Conservation (phyloP, 2,113 vertebrate genomes). For the Eupsittula cactorum region DNA sequence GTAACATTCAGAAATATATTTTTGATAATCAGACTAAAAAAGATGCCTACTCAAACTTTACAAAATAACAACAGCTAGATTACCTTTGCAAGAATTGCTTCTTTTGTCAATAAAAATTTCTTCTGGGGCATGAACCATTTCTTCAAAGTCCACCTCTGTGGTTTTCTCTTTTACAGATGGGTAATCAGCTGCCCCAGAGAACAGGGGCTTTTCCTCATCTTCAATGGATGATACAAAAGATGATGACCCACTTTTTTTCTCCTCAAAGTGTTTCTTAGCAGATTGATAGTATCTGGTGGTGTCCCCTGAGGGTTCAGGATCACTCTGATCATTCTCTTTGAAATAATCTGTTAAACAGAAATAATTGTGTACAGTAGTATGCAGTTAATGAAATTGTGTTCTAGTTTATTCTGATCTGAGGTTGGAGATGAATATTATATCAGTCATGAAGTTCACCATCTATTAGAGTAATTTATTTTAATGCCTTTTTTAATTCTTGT, state of each 20-base stretch:
- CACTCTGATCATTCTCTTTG: slow-evolving; percentile 71
- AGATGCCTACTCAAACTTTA: not conserved
- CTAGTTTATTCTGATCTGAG: not conserved
- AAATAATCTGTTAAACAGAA: slow-evolving; percentile 72
- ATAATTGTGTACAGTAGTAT: slow-evolving; percentile 38
- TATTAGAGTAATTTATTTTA: not conserved
- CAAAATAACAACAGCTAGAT: not conserved
- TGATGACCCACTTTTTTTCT: slow-evolving; percentile 80
- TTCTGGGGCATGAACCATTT: slow-evolving; percentile 69
- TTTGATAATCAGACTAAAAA: not conserved
- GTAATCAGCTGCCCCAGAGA: slow-evolving; percentile 80
- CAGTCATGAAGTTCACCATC: not conserved
- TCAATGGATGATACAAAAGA: slow-evolving; percentile 81
- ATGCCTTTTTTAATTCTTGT: not conserved
- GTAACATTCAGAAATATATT: not conserved
- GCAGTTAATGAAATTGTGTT: not conserved
- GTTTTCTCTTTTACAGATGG: slow-evolving; percentile 76
- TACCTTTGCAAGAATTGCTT: slow-evolving; percentile 85
- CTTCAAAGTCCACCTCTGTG: slow-evolving; percentile 74
- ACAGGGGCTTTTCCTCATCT: slow-evolving; percentile 87
- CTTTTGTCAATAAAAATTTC: slow-evolving; percentile 75
- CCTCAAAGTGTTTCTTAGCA: slow-evolving; percentile 83
- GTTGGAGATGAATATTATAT: not conserved
- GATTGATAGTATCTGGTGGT: slow-evolving; percentile 74
- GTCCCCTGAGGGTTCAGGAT: slow-evolving; percentile 69